Evolutionary conservation across 2,113 vertebrate species (phyloP), one percentile per base, ranked within the genome.

Genomic region (Zapus hudsonius): DNA sequence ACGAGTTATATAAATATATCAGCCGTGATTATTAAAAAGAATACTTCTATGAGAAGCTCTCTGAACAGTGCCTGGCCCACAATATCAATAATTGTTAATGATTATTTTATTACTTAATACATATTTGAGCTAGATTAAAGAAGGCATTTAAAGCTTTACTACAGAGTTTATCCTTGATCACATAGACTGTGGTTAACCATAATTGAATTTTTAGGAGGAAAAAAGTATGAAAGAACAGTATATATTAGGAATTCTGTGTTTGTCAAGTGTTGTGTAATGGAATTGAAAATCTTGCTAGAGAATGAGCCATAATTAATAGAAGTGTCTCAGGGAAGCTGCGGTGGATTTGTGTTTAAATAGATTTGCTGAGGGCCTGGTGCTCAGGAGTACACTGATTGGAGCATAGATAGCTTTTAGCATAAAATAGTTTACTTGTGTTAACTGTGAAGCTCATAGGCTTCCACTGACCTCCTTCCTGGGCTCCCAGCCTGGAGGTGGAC

Each of bases 251-350:
- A 85, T 91, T 92, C 72, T 29, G 17, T 70, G 47, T 69, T 72
- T 70, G n/a, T 47, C 31, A 83, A 40, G 66, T 83, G 31, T 89
- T 57, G 13, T 67, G 1, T 69, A 91, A 76, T 5, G 73, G 59
- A 78, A 74, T 66, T 57, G 12, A 83, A 92, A 63, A 47, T 83
- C 67, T 94, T 93, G n/a, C 36, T 74, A 59, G 81, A 89, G 80
- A 80, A 59, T 33, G 36, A 95, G 36, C 44, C 57, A 72, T 42
- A n/a, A 52, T 47, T 42, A 40, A n/a, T n/a, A n/a, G n/a, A 81
- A 42, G 67, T 72, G 74, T 40, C 61, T 40, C 15, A 22, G 38
- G 69, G 55, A 74, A 87, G n/a, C 38, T 3, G 0, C 33, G 27
- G 15, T 73, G 36, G 69, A 7, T 52, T 90, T 38, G 31, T 31